phyloP scores from a whole-genome alignment of 1,140 invertebrate genomes.

The Macrosteles quadrilineatus region DNA sequence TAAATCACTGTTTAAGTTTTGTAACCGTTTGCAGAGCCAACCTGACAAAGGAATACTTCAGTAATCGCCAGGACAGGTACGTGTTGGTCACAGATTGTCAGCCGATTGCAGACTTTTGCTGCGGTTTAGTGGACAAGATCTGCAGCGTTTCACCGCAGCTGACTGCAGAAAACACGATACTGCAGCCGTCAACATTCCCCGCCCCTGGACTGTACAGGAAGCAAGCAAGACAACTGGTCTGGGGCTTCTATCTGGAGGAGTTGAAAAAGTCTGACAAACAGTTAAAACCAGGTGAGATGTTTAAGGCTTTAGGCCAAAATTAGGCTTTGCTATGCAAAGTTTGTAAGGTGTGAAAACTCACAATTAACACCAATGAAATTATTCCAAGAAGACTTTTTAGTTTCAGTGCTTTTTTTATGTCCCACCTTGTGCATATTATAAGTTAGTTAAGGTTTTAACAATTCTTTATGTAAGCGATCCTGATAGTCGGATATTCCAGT shows the following conservation, averaged over 20 bases:
- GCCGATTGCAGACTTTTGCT: conserved; percentile 84
- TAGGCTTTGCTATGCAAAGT: no score
- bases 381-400: no score
- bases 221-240: neutral
- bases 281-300: conserved; percentile 3
- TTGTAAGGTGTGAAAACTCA: no score
- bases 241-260: neutral
- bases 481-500: no score
- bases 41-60: conserved; percentile 97
- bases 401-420: no score
- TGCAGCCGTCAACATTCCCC: no score
- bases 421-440: no score
- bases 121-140: conserved; percentile 46
- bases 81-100: conserved; percentile 84
- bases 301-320: no score
- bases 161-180: neutral
- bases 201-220: neutral
- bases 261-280: neutral
- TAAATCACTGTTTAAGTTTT: neutral
- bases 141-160: neutral
- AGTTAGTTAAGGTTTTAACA: no score
- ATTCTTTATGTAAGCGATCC: no score
- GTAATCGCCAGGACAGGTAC: conserved; percentile 96
- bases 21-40: conserved; percentile 72
- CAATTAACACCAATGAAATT: no score